These are phyloP conservation scores for Sinonovacula constricta DNA, from an alignment of 1,140 invertebrate genomes.

Conservation along the genomic window DNA sequence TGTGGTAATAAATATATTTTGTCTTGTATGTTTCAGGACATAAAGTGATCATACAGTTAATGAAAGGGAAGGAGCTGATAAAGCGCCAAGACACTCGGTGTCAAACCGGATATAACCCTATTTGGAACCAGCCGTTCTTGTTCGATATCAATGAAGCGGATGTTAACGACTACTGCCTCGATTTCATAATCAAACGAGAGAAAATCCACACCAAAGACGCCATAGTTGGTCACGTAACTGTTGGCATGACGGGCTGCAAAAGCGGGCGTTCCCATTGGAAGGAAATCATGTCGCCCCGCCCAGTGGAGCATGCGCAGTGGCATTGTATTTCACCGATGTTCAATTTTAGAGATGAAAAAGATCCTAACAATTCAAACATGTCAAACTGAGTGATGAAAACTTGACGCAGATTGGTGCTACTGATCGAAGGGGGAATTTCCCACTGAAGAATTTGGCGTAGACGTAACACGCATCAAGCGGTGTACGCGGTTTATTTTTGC, in stretches of 20 bases:
- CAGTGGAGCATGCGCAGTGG: slow-evolving; percentile 57
- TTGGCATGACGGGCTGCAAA: slow-evolving; percentile 47
- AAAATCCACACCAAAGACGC: slow-evolving; percentile 52
- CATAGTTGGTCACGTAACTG: slow-evolving; percentile 60
- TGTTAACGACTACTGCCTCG: slow-evolving; percentile 42
- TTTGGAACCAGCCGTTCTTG: slow-evolving; percentile 60
- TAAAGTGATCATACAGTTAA: slow-evolving; percentile 47
- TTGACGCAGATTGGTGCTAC: no score
- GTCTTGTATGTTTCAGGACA: slow-evolving; percentile 60
- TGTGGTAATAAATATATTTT: no score
- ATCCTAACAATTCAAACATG: no score
- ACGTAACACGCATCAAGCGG: no score
- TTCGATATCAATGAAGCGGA: slow-evolving; percentile 48
- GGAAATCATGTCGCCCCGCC: slow-evolving; percentile 52
- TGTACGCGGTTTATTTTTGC: no score
- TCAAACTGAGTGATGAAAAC: no score
- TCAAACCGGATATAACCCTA: slow-evolving; percentile 43
- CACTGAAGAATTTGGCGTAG: no score
- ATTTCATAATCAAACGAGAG: slow-evolving; percentile 59
- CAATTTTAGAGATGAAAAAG: no score
- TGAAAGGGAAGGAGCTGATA: slow-evolving; percentile 23
- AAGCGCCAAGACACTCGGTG: slow-evolving; percentile 29
- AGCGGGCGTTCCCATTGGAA: slow-evolving; percentile 60
- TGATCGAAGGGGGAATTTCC: no score
- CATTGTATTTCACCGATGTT: slow-evolving; percentile 56